Conservation (phyloP, 2,888 invertebrate species). For the Nebria salina region DNA sequence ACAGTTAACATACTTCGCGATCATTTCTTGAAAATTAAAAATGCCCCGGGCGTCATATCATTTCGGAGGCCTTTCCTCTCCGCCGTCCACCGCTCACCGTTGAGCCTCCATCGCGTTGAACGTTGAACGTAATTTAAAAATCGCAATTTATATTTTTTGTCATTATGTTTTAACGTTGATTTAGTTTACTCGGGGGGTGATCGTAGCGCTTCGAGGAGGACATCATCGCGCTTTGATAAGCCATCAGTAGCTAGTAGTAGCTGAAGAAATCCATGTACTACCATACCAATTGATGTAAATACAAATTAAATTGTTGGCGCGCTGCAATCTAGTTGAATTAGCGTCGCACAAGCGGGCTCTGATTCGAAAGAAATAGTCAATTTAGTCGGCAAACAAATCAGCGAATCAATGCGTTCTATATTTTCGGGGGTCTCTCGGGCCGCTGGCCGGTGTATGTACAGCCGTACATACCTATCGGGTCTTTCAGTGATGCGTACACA, state of each 20-base stretch:
- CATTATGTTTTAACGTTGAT: conserved; percentile 55
- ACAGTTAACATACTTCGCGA: conserved; percentile 49
- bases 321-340: not conserved
- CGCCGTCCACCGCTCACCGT: not conserved
- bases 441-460: no score
- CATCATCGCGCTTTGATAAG: no score
- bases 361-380: not conserved
- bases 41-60: conserved; percentile 62
- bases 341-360: not conserved
- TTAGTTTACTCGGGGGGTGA: conserved; percentile 14
- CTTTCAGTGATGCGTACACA: not conserved
- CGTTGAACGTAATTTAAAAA: conserved; percentile 62
- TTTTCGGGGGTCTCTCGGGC: no score
- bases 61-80: conserved; percentile 49
- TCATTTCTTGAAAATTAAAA: conserved; percentile 64
- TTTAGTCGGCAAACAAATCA: no score
- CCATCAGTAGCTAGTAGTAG: no score
- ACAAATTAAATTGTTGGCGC: not conserved
- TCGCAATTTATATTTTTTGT: conserved; percentile 62
- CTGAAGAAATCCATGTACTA: not conserved
- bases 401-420: no score
- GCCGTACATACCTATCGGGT: no score
- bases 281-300: not conserved
- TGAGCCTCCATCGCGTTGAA: not conserved
- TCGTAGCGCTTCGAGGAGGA: not conserved